phyloP scores from a whole-genome alignment of 1,140 invertebrate genomes.

The Araneus ventricosus region DNA sequence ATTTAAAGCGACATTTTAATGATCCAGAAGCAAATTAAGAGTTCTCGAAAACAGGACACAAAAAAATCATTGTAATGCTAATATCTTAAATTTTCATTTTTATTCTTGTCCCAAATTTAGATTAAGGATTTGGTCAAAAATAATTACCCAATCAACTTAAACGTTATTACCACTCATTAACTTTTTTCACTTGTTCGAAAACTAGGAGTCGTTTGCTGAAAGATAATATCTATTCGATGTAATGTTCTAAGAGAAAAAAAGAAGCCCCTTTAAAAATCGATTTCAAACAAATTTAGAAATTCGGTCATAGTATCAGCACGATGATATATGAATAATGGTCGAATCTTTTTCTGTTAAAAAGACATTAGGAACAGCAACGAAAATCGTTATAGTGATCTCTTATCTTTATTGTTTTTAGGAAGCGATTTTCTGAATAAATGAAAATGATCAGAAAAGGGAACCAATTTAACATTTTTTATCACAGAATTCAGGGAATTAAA shows the following conservation, averaged over 20 bases:
- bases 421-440: background rate
- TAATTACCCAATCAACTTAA: background rate
- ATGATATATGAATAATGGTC: background rate
- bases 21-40: background rate
- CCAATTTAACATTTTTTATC: too few species aligned
- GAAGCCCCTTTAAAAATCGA: background rate
- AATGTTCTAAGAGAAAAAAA: background rate
- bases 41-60: background rate
- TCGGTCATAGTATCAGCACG: background rate
- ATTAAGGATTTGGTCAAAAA: background rate
- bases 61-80: background rate
- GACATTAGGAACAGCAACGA: background rate
- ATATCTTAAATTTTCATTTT: background rate
- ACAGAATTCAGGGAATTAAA: too few species aligned
- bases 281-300: background rate
- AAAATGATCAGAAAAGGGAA: background rate
- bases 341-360: background rate
- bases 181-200: background rate
- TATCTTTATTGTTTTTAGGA: background rate
- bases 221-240: background rate
- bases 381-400: background rate
- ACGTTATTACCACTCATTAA: background rate
- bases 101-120: background rate
- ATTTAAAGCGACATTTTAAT: background rate
- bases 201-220: background rate